These are phyloP conservation scores for Salminus brasiliensis DNA, from an alignment of 2,113 vertebrate species.

Conservation along the genomic window DNA sequence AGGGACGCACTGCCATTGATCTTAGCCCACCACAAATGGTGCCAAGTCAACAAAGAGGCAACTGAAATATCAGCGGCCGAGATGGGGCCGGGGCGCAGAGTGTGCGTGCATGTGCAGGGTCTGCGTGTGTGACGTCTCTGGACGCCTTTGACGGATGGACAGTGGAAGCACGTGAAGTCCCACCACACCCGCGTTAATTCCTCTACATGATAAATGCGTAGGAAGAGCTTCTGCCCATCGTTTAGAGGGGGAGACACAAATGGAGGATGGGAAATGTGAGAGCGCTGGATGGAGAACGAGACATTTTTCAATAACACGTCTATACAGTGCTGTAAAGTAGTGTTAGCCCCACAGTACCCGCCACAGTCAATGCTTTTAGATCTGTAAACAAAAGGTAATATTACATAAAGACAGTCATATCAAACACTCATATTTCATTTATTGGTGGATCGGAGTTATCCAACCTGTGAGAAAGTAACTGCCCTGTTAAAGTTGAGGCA, in stretches of 20 bases:
- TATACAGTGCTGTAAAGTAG: not conserved
- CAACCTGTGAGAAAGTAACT: too few relatives aligned
- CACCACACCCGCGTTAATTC: slow-evolving; percentile 14
- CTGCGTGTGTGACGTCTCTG: slow-evolving; percentile 27
- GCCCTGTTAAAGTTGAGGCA: too few relatives aligned
- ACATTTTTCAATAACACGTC: not conserved
- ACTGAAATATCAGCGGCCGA: slow-evolving; percentile 47
- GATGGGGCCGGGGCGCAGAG: slow-evolving; percentile 31
- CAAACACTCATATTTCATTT: too few relatives aligned
- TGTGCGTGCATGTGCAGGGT: slow-evolving; percentile 1
- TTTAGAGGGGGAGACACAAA: not conserved
- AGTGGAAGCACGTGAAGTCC: slow-evolving; percentile 7
- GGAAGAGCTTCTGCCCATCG: not conserved
- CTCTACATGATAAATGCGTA: slow-evolving; percentile 18
- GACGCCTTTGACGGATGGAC: slow-evolving; percentile 32
- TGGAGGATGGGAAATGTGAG: slow-evolving; percentile 13
- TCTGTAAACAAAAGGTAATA: too few relatives aligned
- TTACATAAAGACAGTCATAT: too few relatives aligned
- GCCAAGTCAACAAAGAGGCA: slow-evolving; percentile 57
- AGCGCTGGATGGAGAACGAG: not conserved
- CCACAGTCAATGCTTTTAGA: too few relatives aligned
- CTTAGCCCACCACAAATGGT: slow-evolving; percentile 45
- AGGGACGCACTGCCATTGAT: slow-evolving; percentile 53
- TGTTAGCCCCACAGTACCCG: too few relatives aligned
- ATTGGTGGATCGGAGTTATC: too few relatives aligned